Evolutionary conservation across 2,797 vertebrate genomes (phyloP), one percentile per base, ranked within the genome.

Genomic region (Tragopan temminckii): DNA sequence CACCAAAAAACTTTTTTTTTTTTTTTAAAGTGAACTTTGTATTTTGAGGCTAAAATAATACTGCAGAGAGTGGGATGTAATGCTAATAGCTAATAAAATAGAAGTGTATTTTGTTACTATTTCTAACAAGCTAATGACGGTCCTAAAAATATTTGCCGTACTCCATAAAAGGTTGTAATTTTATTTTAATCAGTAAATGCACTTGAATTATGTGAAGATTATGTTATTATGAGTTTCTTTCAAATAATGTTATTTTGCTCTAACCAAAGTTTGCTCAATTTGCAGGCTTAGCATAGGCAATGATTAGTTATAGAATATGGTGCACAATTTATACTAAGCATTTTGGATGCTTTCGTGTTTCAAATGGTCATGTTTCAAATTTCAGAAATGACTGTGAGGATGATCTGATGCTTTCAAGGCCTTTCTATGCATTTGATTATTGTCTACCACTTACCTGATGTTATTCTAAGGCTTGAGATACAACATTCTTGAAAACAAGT

Each of bases 101-200:
- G 17, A n/a, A 42, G 5, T 48, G 10, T 29, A 68, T 92, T 92
- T 94, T 38, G 29, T 77, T 87, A 27, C 29, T 89, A 6, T 75
- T 89, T 58, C 36, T 80, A 63, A 40, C 58, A 69, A 77, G 57
- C 33, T 59, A 79, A 53, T 29, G n/a, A 38, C 4, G 67, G 38
- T n/a, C n/a, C 40, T 90, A 85, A 87, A 94, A 90, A 75, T 87
- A 55, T 55, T 89, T 75, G 36, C 35, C 19, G 13, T 48, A 8
- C 63, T 94, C 29, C 33, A 35, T 59, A 53, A 74, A 72, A 93
- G 19, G 14, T 77, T 74, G 19, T 82, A 67, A 10, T 42, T 88
- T 20, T 76, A 53, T 93, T 92, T 88, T 64, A 80, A 68, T 62
- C 8, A 50, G 23, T 62, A 82, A 85, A 80, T 53, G 23, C 13